Conservation (phyloP, 2,113 vertebrate species). For the Calidris pugnax region DNA sequence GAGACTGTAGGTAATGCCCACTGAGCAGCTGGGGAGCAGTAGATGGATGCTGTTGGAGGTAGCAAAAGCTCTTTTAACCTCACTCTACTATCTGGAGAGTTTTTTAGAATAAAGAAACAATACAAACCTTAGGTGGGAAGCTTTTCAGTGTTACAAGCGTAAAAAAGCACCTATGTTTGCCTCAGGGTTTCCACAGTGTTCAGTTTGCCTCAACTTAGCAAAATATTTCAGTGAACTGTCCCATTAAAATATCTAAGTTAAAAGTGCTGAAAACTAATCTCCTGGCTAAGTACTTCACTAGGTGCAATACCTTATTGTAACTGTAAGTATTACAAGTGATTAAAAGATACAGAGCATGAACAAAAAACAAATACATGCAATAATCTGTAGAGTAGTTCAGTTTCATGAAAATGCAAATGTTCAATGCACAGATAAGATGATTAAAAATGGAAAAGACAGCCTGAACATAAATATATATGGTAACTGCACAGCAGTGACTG, state of each 20-base stretch:
- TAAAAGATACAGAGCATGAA: neutral
- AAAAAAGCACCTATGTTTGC: neutral
- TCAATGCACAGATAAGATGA: neutral
- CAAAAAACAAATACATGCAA: neutral
- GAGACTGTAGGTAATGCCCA: neutral
- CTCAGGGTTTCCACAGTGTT: neutral
- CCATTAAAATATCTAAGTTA: neutral
- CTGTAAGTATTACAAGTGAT: neutral
- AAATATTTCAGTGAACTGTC: neutral
- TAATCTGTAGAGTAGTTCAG: neutral
- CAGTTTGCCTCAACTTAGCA: neutral
- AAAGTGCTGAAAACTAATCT: neutral
- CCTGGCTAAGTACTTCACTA: neutral
- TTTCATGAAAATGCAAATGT: constrained; percentile 15
- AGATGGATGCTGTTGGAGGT: neutral
- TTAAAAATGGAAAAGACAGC: constrained; percentile 24
- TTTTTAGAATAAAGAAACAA: neutral
- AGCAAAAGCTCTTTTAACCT: neutral
- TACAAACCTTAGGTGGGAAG: neutral
- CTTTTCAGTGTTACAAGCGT: neutral
- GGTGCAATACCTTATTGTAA: neutral
- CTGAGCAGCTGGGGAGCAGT: neutral
- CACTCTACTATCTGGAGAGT: neutral
- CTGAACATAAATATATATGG: neutral
- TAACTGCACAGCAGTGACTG: neutral